Conservation (phyloP, 2,888 invertebrate genomes). For the Eupeodes luniger region DNA sequence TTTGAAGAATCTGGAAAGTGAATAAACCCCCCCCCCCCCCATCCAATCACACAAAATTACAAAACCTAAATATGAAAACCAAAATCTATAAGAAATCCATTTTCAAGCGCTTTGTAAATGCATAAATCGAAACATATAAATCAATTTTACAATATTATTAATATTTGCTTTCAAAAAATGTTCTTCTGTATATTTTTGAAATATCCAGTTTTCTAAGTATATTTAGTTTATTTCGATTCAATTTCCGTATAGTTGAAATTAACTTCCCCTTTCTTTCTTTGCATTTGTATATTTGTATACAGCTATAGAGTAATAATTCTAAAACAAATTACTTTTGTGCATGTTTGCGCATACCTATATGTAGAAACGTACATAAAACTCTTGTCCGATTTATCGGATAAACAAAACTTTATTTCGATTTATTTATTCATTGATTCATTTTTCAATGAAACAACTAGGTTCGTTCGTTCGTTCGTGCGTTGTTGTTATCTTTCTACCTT, state of each 20-base stretch:
- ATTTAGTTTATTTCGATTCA: conserved; percentile 19
- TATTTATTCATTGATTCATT: conserved; percentile 13
- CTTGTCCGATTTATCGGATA: background rate
- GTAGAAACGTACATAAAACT: background rate
- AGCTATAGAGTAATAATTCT: background rate
- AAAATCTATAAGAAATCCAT: too few species aligned
- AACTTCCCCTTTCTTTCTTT: background rate
- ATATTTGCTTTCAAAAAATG: background rate
- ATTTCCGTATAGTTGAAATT: background rate
- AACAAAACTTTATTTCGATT: conserved; percentile 6
- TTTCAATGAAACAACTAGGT: conserved; percentile 10
- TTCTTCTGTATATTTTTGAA: background rate
- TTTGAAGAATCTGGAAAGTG: too few species aligned
- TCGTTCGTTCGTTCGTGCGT: background rate
- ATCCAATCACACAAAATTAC: too few species aligned
- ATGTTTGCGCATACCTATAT: background rate
- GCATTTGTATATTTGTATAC: background rate
- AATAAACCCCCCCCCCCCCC: too few species aligned
- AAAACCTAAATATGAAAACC: too few species aligned
- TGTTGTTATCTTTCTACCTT: too few species aligned
- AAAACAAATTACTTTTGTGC: conserved; percentile 31
- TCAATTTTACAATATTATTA: too few species aligned
- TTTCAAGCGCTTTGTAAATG: too few species aligned
- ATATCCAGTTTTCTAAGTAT: background rate
- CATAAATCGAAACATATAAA: too few species aligned